Conservation (phyloP, 2,888 invertebrate genomes). For the Saturnia pavonia region DNA sequence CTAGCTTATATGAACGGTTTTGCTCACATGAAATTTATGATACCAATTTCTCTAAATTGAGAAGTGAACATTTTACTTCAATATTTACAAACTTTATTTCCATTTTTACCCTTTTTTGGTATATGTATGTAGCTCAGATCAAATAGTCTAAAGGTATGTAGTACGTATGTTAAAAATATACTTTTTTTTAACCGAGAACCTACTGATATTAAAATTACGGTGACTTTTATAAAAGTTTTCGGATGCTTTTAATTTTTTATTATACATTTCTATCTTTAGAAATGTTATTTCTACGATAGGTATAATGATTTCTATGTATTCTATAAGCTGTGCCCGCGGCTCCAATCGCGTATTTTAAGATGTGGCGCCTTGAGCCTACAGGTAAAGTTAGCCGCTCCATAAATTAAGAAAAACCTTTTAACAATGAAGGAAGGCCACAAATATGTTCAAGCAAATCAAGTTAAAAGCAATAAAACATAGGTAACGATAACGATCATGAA, state of each 20-base stretch:
- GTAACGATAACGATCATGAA: no score
- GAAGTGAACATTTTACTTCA: no score
- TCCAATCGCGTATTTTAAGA: not conserved
- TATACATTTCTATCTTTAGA: no score
- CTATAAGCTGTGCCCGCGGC: not conserved
- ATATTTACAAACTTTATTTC: no score
- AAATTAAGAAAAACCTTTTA: not conserved
- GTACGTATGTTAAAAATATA: not conserved
- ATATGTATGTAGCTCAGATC: no score
- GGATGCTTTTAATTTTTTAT: not conserved
- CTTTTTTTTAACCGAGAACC: not conserved
- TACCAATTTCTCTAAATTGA: no score
- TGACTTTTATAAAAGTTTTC: not conserved
- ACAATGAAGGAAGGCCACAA: no score
- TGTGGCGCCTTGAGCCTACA: not conserved
- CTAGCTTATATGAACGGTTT: not conserved
- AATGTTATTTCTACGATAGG: no score
- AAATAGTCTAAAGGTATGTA: no score
- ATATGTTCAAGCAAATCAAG: no score
- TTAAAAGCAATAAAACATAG: no score
- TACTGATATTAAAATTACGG: not conserved
- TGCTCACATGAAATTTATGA: not conserved
- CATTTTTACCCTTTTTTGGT: no score
- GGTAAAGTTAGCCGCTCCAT: not conserved
- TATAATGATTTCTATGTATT: not conserved